A percentile compares a stretch with the other conserved stretches of the same genome.
These are phyloP conservation scores for Sarcophaga carnaria DNA, from an alignment of 2,888 invertebrate species.

Conservation along the genomic window DNA sequence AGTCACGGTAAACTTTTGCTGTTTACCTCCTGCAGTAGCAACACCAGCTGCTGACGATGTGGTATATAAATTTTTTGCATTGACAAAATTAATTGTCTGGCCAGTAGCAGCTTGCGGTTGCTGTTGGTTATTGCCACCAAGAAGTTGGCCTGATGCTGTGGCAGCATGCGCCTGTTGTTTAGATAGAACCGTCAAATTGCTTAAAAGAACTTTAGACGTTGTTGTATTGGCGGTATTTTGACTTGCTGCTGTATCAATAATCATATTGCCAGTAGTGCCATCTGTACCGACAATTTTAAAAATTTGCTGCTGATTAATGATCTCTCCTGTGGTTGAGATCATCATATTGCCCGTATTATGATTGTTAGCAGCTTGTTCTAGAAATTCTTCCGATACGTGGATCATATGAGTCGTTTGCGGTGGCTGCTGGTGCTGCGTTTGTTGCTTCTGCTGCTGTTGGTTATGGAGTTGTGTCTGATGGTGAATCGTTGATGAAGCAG, in stretches of 20 bases:
- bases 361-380: conserved; percentile 71
- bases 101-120: conserved; percentile 62
- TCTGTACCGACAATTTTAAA: conserved; percentile 81
- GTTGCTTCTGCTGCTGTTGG: conserved; percentile 67
- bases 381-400: conserved; percentile 76
- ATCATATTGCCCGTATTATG: conserved; percentile 71
- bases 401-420: conserved; percentile 75
- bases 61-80: conserved; percentile 76
- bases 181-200: conserved; percentile 80
- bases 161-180: conserved; percentile 72
- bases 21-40: conserved; percentile 60
- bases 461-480: conserved; percentile 66
- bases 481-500: conserved; percentile 51
- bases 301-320: conserved; percentile 80
- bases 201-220: conserved; percentile 80
- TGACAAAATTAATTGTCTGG: conserved; percentile 78
- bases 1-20: conserved; percentile 68
- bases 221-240: conserved; percentile 51
- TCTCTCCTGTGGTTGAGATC: conserved; percentile 75
- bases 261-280: conserved; percentile 80
- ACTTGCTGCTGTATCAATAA: conserved; percentile 73
- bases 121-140: conserved; percentile 52
- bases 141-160: conserved; percentile 59
- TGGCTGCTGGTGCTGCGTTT: conserved; percentile 67
- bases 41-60: conserved; percentile 67